Evolutionary conservation across 2,113 vertebrate species (phyloP).

Genomic region (Elephas maximus): DNA sequence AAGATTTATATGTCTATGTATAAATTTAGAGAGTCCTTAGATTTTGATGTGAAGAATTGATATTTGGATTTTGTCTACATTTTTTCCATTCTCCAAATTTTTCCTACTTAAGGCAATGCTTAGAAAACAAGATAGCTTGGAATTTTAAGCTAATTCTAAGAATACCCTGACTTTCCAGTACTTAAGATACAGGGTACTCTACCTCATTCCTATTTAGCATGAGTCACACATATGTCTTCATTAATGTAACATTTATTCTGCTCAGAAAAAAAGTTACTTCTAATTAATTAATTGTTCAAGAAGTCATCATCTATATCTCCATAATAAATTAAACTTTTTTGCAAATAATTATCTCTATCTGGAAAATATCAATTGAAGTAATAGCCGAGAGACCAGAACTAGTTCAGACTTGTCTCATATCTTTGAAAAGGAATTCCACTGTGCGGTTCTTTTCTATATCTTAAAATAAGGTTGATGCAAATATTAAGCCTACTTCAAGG

Average conservation of each 20-base stretch:
- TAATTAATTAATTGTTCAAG: neutral
- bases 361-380: conserved; percentile 6
- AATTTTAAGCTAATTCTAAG: conserved; percentile 58
- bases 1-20: conserved; percentile 65
- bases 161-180: conserved; percentile 1
- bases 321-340: conserved; percentile 30
- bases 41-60: conserved; percentile 68
- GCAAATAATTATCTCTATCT: conserved; percentile 15
- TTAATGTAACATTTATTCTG: conserved; percentile 25
- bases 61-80: conserved; percentile 68
- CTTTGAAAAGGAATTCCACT: neutral
- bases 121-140: neutral
- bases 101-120: conserved; percentile 67
- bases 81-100: conserved; percentile 76
- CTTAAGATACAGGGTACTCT: neutral
- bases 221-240: conserved; percentile 34
- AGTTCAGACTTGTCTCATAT: neutral
- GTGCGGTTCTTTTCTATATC: neutral
- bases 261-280: conserved; percentile 40
- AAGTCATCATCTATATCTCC: neutral
- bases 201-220: neutral
- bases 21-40: conserved; percentile 51
- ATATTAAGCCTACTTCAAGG: neutral
- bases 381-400: neutral
- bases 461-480: neutral